phyloP scores from a whole-genome alignment of 2,113 vertebrate species.

The Struthio camelus region DNA sequence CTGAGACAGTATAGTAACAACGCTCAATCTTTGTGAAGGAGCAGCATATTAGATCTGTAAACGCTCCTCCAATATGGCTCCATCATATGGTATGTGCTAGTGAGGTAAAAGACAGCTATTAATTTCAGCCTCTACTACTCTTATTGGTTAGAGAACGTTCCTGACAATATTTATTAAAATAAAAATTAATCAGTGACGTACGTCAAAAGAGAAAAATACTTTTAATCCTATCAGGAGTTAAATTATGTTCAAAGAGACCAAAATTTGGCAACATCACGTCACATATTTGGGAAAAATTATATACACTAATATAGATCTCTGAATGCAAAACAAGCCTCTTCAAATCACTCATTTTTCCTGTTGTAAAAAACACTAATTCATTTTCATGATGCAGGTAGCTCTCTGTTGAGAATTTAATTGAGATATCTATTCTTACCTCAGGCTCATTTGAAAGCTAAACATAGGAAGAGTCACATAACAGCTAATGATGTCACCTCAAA shows the following conservation, averaged over 20 bases:
- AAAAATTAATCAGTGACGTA: neutral
- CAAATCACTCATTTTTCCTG: neutral
- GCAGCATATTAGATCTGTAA: neutral
- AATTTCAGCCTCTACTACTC: neutral
- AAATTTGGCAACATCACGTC: neutral
- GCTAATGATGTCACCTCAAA: neutral
- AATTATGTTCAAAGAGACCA: neutral
- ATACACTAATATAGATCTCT: neutral
- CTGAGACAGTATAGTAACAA: neutral
- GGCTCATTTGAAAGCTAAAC: neutral
- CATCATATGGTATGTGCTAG: neutral
- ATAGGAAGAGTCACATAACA: neutral
- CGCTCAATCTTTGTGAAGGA: neutral
- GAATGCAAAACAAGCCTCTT: neutral
- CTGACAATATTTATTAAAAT: neutral
- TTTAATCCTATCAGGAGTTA: neutral
- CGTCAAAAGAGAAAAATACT: neutral
- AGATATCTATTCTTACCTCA: neutral
- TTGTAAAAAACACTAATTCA: neutral
- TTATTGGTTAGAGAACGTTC: neutral
- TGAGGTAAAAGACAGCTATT: neutral
- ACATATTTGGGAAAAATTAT: neutral
- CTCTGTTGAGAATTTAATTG: neutral
- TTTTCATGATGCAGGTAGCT: neutral
- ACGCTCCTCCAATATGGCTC: neutral